These are phyloP conservation scores for Thamnophis sirtalis DNA, from an alignment of 2,113 vertebrate species.

Conservation along the genomic window DNA sequence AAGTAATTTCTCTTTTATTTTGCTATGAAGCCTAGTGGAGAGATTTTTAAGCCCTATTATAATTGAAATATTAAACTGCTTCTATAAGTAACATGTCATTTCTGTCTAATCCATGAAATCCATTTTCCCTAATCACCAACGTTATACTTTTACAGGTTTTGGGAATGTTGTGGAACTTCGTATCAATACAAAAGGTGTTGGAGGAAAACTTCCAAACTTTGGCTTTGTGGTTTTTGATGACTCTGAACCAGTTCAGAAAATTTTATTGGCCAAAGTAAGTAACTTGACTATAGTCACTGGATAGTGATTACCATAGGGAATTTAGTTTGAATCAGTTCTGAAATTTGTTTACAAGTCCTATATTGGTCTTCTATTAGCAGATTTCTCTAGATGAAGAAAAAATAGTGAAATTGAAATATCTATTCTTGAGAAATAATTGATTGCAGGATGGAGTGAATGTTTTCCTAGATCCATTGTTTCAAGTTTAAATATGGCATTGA, in stretches of 20 bases:
- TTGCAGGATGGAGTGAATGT: not conserved
- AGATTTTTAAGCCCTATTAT: not conserved
- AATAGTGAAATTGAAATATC: not conserved
- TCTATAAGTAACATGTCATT: not conserved
- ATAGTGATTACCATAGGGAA: not conserved
- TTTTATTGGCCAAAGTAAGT: conserved; percentile 96
- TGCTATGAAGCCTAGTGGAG: not conserved
- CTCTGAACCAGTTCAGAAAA: conserved; percentile 92
- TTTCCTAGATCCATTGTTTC: not conserved
- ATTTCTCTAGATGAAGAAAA: not conserved
- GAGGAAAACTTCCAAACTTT: conserved; percentile 96
- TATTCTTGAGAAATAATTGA: not conserved
- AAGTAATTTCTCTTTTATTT: conserved; percentile 55
- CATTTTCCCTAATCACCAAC: not conserved
- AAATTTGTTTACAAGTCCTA: not conserved
- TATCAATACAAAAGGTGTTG: conserved; percentile 97
- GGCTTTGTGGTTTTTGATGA: conserved; percentile 98
- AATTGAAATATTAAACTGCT: not conserved
- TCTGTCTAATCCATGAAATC: not conserved
- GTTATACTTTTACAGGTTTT: conserved; percentile 74
- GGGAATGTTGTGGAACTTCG: conserved; percentile 95
- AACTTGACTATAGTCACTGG: not conserved
- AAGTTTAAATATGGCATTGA: not conserved
- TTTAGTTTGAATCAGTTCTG: not conserved
- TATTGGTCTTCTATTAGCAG: not conserved